Conservation (phyloP, 2,113 vertebrate genomes). For the Desmodus rotundus region DNA sequence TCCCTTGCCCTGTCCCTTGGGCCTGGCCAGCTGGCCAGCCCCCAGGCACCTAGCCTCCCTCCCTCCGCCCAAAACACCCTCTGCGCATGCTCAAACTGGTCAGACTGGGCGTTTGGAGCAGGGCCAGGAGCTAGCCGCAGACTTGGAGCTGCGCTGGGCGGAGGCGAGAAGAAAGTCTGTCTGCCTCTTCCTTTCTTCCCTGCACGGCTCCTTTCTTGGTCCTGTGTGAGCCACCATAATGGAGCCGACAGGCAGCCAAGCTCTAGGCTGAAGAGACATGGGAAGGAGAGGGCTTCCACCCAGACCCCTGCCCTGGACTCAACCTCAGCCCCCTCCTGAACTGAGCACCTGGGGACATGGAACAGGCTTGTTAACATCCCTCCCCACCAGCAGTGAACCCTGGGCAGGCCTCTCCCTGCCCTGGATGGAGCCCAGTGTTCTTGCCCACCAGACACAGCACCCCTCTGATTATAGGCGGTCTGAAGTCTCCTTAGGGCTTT, state of each 20-base stretch:
- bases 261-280: background rate
- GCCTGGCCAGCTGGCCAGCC: background rate
- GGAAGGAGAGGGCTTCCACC: background rate
- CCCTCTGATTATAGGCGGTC: too few relatives aligned
- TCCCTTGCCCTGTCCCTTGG: accelerated
- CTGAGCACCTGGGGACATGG: background rate
- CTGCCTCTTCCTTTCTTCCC: accelerated
- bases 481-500: background rate
- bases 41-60: background rate
- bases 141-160: background rate
- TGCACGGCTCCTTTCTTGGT: accelerated
- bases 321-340: background rate
- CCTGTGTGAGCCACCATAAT: background rate
- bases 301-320: background rate
- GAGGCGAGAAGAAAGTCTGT: background rate
- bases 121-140: background rate
- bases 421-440: background rate
- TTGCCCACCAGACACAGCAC: accelerated
- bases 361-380: accelerated
- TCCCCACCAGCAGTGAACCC: background rate
- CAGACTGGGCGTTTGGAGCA: background rate
- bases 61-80: background rate
- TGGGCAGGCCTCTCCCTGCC: background rate
- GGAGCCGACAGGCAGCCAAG: background rate
- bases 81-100: background rate